Conservation (phyloP, 2,113 vertebrate species). For the Chionodraco myersi region DNA sequence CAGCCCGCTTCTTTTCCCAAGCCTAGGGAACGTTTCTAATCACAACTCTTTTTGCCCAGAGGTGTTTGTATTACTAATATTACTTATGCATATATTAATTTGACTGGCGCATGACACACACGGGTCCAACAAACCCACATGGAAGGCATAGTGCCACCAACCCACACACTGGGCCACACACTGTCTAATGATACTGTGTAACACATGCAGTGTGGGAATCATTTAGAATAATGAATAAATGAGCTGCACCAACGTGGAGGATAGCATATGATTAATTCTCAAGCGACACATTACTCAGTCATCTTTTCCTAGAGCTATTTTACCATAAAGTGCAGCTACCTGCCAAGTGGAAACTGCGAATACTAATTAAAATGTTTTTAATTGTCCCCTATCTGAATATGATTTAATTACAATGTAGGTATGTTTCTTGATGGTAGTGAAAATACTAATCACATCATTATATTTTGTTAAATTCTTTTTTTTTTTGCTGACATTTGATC, state of each 20-base stretch:
- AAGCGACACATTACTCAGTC: background rate
- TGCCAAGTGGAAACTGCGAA: background rate
- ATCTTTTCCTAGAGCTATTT: background rate
- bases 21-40: slow-evolving; percentile 32
- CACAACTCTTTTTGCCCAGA: slow-evolving; percentile 12
- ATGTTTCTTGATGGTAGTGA: background rate
- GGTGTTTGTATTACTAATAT: background rate
- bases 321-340: background rate
- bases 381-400: background rate
- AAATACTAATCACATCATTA: background rate
- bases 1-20: background rate
- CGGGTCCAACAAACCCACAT: slow-evolving; percentile 19
- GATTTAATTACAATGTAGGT: background rate
- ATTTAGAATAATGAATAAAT: slow-evolving; percentile 33
- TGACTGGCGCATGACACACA: background rate
- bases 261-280: background rate
- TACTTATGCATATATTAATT: background rate
- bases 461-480: no score
- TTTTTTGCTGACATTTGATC: no score
- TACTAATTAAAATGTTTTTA: background rate
- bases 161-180: background rate
- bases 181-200: slow-evolving; percentile 12
- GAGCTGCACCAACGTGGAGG: slow-evolving; percentile 4
- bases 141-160: background rate
- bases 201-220: slow-evolving; percentile 1